Percentiles rank a stretch among this genome's conserved stretches.
Evolutionary conservation across 2,888 invertebrate species (phyloP).

Genomic region (Incurvaria masculella): DNA sequence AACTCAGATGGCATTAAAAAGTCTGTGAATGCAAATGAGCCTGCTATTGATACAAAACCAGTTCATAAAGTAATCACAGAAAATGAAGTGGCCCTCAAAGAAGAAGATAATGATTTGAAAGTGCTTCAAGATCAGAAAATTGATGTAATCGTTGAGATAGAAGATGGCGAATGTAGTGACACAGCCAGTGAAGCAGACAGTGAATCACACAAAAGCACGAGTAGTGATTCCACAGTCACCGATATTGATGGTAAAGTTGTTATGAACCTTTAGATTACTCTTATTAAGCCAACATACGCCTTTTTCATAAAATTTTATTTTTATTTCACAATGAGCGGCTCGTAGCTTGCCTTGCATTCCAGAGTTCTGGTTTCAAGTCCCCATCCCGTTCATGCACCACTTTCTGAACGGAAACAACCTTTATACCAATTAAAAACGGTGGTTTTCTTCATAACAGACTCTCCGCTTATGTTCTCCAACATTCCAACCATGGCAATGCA

Average conservation of each 20-base stretch:
- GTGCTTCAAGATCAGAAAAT: slow-evolving; percentile 16
- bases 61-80: background rate
- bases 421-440: too few relatives aligned
- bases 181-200: slow-evolving; percentile 31
- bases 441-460: too few relatives aligned
- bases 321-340: too few relatives aligned
- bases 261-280: too few relatives aligned
- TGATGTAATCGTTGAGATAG: slow-evolving; percentile 37
- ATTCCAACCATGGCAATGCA: too few relatives aligned
- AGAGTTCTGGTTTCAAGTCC: too few relatives aligned
- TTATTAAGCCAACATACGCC: too few relatives aligned
- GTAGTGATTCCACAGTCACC: slow-evolving; percentile 40
- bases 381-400: too few relatives aligned
- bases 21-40: background rate
- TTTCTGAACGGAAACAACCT: too few relatives aligned
- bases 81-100: background rate
- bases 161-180: slow-evolving; percentile 68
- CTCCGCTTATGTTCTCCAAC: too few relatives aligned
- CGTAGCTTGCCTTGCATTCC: too few relatives aligned
- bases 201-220: slow-evolving; percentile 26
- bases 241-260: slow-evolving; percentile 34
- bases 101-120: background rate
- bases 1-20: background rate
- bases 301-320: too few relatives aligned
- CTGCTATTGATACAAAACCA: background rate